Base-by-base conservation (phyloP, 1,140 invertebrate genomes). In the Glossosoma conforme region DNA sequence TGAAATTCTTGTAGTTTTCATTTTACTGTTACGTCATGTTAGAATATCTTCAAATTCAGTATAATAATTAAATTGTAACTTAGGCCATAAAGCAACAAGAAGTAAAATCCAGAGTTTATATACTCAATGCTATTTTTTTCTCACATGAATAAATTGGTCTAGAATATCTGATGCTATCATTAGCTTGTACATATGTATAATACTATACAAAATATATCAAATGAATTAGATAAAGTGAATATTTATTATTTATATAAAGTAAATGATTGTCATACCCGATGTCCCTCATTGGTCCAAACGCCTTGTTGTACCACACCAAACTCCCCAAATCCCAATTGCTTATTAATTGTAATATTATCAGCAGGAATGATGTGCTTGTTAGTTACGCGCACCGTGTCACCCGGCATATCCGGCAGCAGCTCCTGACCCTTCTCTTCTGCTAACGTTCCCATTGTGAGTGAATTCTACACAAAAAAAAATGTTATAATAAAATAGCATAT, bases 291-390 rank as follows among this genome's bases (percentile, higher is more conserved):
- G n/a, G 91, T 94, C 95, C 95, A 98, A 2, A 97, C 89, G 2
- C 93, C 96, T 70, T 98, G 95, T 62, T 97, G 94, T 0, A 98
- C 96, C 5, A 94, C 86, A 6, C 96, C 96, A 77, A 99, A 98
- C 66, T 99, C 95, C 10, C 97, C 96, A 56, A 86, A 87, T 17
- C 95, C 95, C 11, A 98, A 70, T 66, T 95, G 91, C 70, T 97
- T 97, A 66, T 94, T 93, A 3, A 97, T 86, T 25, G 87, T 86
- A 60, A 99, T 95, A 37, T 87, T 86, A 61, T 97, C 93, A 2
- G 89, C 82, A 17, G 93, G 88, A 64, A 99, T 99, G 56, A 98
- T 95, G 65, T 98, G 94, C 70, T 93, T 95, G 61, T 87, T 87
- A 37, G 90, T 88, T 36, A 88, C 84, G 62, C 82, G 76, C 54